These are phyloP conservation scores for Lycodopsis pacificus DNA, from an alignment of 2,797 vertebrate genomes.

Conservation along the genomic window DNA sequence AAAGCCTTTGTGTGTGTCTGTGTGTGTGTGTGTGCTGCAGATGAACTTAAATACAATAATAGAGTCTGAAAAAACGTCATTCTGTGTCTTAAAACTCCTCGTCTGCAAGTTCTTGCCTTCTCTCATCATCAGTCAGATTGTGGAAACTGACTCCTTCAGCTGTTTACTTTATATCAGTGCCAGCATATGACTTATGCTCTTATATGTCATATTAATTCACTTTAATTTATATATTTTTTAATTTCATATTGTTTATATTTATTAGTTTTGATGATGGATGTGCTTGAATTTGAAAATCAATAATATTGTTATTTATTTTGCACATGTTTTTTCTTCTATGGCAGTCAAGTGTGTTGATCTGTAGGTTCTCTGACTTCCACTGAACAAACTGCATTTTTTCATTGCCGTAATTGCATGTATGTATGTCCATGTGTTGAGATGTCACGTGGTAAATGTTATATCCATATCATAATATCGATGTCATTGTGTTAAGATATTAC, in stretches of 20 bases:
- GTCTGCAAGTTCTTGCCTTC: constrained; percentile 72
- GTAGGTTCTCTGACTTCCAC: constrained; percentile 36
- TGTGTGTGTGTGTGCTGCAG: constrained; percentile 13
- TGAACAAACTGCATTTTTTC: constrained; percentile 29
- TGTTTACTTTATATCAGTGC: constrained; percentile 68
- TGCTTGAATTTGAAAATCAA: constrained; percentile 25
- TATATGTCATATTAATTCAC: constrained; percentile 30
- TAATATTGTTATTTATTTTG: constrained; percentile 32
- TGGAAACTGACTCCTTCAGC: constrained; percentile 36
- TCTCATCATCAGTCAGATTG: constrained; percentile 49
- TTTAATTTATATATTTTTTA: constrained; percentile 22
- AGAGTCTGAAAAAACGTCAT: background rate
- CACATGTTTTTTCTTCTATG: constrained; percentile 33
- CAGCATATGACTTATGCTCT: constrained; percentile 56
- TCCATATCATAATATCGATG: constrained; percentile 6
- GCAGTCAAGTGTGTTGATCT: constrained; percentile 25
- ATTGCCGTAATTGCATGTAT: constrained; percentile 57
- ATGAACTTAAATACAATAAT: constrained; percentile 12
- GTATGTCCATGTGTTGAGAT: constrained; percentile 40
- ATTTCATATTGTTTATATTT: constrained; percentile 29
- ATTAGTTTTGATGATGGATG: constrained; percentile 21
- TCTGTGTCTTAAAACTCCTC: constrained; percentile 58
- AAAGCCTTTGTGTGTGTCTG: constrained; percentile 10
- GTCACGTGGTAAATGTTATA: constrained; percentile 45
- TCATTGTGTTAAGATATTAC: constrained; percentile 21